Conservation (phyloP, 2,113 vertebrate genomes). For the Butorides virescens region DNA sequence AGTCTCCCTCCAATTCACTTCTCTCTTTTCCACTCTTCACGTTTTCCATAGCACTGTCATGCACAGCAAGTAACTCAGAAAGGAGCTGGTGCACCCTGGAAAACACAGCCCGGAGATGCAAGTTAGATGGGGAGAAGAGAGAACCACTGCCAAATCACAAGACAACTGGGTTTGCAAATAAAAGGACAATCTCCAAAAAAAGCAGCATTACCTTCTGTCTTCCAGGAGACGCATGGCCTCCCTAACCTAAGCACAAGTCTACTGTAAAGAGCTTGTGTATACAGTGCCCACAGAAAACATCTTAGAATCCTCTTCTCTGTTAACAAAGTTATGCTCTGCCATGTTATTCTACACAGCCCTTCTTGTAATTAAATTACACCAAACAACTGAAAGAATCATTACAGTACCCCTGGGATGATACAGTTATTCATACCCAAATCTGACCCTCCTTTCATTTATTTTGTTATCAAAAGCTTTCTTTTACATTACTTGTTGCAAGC, state of each 20-base stretch:
- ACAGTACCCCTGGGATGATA: not conserved
- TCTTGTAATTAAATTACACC: not conserved
- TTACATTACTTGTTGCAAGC: not conserved
- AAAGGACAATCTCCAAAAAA: not conserved
- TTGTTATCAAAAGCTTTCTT: not conserved
- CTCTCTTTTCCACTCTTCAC: not conserved
- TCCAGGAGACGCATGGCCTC: not conserved
- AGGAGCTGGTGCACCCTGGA: not conserved
- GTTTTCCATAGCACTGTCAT: not conserved
- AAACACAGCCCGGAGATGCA: not conserved
- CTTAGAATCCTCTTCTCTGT: not conserved
- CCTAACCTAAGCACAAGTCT: not conserved
- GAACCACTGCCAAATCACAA: not conserved
- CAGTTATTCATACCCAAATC: not conserved
- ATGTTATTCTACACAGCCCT: not conserved
- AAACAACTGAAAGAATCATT: not conserved
- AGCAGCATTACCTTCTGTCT: not conserved
- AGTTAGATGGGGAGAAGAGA: not conserved
- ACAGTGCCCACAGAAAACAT: not conserved
- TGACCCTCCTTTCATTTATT: not conserved
- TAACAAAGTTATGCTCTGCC: not conserved
- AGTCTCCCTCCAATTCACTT: not conserved
- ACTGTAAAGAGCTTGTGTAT: not conserved
- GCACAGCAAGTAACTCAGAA: not conserved
- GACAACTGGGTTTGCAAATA: not conserved